phyloP scores from a whole-genome alignment of 2,113 vertebrate species.

The Cyrtonyx montezumae region DNA sequence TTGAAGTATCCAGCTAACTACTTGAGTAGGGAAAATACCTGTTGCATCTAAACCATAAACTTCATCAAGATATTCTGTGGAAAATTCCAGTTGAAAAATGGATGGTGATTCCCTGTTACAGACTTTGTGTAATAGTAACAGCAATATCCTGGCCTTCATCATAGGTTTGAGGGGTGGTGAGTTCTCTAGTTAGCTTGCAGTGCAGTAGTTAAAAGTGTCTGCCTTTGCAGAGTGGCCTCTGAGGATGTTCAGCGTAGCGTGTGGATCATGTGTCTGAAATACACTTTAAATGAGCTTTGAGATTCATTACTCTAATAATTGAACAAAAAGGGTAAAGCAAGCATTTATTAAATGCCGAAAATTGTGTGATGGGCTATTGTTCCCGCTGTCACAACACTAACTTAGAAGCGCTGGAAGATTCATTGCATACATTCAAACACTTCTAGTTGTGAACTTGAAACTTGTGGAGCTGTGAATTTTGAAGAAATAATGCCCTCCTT shows the following conservation, averaged over 20 bases:
- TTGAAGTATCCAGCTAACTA: not conserved
- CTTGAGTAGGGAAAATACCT: conserved; percentile 3
- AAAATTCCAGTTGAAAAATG: conserved; percentile 29
- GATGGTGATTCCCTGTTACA: not conserved
- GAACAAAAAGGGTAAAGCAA: not conserved
- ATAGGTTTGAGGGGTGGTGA: not conserved
- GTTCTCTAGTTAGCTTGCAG: not conserved
- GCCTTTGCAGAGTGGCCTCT: not conserved
- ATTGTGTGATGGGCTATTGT: not conserved
- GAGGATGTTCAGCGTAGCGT: not conserved
- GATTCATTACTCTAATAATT: not conserved
- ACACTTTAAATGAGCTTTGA: not conserved
- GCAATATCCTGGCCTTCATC: not conserved
- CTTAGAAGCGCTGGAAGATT: not conserved
- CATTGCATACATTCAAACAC: not conserved
- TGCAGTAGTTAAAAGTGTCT: not conserved
- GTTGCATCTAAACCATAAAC: conserved; percentile 12
- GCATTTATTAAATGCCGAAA: not conserved
- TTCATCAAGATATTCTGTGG: not conserved
- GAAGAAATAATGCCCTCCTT: not conserved
- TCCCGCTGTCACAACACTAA: not conserved
- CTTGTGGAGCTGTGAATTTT: not conserved
- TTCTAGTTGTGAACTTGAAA: not conserved
- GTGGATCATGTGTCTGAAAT: not conserved
- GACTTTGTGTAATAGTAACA: not conserved